Conservation (phyloP, 2,113 vertebrate genomes). For the Suricata suricatta region DNA sequence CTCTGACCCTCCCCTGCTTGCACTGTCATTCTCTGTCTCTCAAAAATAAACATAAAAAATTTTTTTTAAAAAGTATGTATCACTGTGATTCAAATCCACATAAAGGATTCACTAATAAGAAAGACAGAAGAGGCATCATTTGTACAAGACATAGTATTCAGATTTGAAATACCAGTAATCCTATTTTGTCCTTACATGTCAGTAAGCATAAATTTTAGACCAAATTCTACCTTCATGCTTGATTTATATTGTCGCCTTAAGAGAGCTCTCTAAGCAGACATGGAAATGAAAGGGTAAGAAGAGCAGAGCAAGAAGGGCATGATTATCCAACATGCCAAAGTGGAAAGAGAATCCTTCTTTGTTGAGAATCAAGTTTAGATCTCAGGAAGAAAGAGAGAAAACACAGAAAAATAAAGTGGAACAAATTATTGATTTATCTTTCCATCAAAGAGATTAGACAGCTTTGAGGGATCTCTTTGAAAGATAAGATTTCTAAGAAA, state of each 20-base stretch:
- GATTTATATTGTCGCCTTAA: not conserved
- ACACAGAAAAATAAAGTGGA: not conserved
- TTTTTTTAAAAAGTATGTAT: not conserved
- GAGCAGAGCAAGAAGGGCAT: not conserved
- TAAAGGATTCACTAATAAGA: not conserved
- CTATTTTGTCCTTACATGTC: not conserved
- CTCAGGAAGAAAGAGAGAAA: not conserved
- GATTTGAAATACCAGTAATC: not conserved
- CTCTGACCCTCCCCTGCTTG: too few species aligned
- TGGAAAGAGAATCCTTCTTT: not conserved
- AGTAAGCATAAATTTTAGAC: not conserved
- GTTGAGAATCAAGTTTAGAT: not conserved
- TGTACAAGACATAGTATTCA: not conserved
- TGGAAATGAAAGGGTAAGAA: not conserved
- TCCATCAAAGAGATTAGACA: not conserved
- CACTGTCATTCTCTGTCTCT: too few species aligned
- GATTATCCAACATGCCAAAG: not conserved
- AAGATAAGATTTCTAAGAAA: not conserved
- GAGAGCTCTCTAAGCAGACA: not conserved
- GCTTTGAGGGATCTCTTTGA: not conserved
- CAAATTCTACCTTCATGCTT: not conserved
- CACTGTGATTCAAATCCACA: not conserved
- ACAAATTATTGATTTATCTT: conserved; percentile 13
- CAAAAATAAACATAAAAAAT: too few species aligned
- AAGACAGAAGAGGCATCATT: not conserved